A percentile compares a stretch with the other conserved stretches of the same genome.
Conservation (phyloP, 23 tunicate genomes). For the Trididemnum clinides region DNA sequence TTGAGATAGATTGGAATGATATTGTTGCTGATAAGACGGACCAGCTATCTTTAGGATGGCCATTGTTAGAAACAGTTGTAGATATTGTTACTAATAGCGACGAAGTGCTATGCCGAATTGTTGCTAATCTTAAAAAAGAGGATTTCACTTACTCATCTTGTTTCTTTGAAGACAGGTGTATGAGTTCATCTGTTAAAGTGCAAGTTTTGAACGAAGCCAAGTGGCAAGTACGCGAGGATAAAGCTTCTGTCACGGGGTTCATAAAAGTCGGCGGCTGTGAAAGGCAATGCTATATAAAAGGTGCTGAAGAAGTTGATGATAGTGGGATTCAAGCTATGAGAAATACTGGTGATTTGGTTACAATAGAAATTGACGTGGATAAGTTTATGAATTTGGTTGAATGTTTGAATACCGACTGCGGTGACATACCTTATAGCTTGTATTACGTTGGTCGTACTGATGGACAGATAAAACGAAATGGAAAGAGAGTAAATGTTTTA, state of each 20-base stretch:
- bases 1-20: slow-evolving; percentile 34
- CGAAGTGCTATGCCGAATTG: neutral
- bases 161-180: too few species aligned
- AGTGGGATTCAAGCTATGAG: neutral
- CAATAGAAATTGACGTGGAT: neutral
- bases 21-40: neutral
- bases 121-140: neutral
- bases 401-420: too few species aligned
- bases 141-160: neutral
- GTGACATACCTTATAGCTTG: neutral
- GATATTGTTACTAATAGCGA: slow-evolving; percentile 25
- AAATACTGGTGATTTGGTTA: slow-evolving; percentile 63
- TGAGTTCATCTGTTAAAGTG: neutral
- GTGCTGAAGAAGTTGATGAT: neutral
- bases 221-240: neutral
- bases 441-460: slow-evolving; percentile 65
- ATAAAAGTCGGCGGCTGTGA: neutral
- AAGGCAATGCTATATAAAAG: neutral
- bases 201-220: neutral
- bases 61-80: slow-evolving; percentile 56
- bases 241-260: neutral
- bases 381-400: neutral
- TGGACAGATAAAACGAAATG: slow-evolving; percentile 63
- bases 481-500: slow-evolving; percentile 59
- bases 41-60: slow-evolving; percentile 58